Evolutionary conservation across 2,888 invertebrate species (phyloP).

Genomic region (Apotomis capreana): DNA sequence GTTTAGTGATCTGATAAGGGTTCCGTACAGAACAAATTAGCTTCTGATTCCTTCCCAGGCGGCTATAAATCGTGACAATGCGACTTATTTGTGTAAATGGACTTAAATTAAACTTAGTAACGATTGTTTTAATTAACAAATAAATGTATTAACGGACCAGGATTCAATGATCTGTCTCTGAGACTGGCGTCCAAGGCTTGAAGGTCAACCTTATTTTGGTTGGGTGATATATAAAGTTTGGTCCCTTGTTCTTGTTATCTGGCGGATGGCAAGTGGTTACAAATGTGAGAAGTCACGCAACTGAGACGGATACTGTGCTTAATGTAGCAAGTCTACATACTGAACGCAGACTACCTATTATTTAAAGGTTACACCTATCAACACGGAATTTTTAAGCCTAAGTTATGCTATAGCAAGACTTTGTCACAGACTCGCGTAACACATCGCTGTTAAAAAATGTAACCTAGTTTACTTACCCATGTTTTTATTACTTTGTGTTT

Average conservation of each 20-base stretch:
- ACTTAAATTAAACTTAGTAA: conserved; percentile 56
- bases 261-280: conserved; percentile 58
- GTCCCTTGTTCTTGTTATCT: conserved; percentile 65
- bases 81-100: conserved; percentile 54
- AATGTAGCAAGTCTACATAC: conserved; percentile 49
- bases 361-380: conserved; percentile 40
- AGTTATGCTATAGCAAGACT: too few relatives aligned
- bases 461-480: too few relatives aligned
- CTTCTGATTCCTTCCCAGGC: conserved; percentile 41
- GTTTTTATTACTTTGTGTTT: too few relatives aligned
- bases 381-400: too few relatives aligned
- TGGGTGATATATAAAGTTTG: conserved; percentile 29
- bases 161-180: conserved; percentile 1
- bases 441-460: too few relatives aligned
- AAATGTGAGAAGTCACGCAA: conserved; percentile 79
- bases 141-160: conserved; percentile 51
- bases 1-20: conserved; percentile 39
- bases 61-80: conserved; percentile 59
- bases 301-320: conserved; percentile 43
- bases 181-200: neutral
- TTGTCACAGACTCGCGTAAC: too few relatives aligned
- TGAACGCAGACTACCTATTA: conserved; percentile 44
- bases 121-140: conserved; percentile 66
- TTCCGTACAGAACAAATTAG: conserved; percentile 35
- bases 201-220: conserved; percentile 20